Conservation (phyloP, 2,797 vertebrate genomes). For the Sebastes taczanowskii region DNA sequence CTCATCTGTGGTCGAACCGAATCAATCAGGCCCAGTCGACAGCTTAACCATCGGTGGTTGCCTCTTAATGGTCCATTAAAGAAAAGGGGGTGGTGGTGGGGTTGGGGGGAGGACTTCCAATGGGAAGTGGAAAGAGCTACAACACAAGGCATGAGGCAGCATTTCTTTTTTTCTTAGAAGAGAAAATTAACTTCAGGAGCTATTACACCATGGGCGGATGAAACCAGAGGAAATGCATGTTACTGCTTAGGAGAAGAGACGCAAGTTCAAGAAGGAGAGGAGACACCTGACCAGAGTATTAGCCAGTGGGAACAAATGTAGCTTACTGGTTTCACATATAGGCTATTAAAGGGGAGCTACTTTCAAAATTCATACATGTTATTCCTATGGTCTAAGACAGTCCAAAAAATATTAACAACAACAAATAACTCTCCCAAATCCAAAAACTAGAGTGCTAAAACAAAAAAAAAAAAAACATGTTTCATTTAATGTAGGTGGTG, state of each 20-base stretch:
- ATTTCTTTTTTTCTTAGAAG: constrained; percentile 20
- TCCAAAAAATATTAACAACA: too few species aligned
- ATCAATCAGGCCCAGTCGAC: constrained; percentile 73
- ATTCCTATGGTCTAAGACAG: too few species aligned
- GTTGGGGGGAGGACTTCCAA: constrained; percentile 23
- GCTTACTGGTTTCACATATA: too few species aligned
- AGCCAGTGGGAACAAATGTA: too few species aligned
- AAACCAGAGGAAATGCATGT: constrained; percentile 22
- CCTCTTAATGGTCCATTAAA: constrained; percentile 75
- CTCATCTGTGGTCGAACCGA: constrained; percentile 63
- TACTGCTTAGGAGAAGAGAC: not conserved
- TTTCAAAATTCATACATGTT: too few species aligned
- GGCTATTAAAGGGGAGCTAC: too few species aligned
- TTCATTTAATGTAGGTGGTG: too few species aligned
- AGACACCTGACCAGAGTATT: not conserved
- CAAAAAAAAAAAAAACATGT: too few species aligned
- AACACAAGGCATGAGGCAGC: constrained; percentile 49
- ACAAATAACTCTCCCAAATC: too few species aligned
- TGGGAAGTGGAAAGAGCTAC: constrained; percentile 58
- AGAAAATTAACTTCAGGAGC: constrained; percentile 52
- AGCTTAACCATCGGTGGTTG: constrained; percentile 65
- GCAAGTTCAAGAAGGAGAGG: not conserved
- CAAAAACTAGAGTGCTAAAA: too few species aligned
- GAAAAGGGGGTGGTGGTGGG: not conserved
- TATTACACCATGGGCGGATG: not conserved